These are phyloP conservation scores for Yponomeuta sedellus DNA, from an alignment of 2,888 invertebrate genomes.

Conservation along the genomic window DNA sequence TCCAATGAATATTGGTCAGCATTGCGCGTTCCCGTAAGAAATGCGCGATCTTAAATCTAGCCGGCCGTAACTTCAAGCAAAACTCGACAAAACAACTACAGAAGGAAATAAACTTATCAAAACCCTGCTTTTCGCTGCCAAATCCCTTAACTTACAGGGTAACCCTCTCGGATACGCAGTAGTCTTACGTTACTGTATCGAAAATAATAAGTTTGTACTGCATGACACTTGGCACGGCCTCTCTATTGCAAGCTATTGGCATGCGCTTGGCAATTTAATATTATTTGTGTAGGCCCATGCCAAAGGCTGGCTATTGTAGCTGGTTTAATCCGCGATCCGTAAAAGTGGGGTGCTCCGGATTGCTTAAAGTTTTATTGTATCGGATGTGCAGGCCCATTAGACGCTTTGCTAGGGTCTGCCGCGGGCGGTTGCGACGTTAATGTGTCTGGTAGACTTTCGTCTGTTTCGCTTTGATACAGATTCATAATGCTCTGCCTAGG, in stretches of 20 bases:
- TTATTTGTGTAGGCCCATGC: constrained; percentile 68
- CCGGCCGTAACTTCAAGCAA: neutral
- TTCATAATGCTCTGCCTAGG: no score
- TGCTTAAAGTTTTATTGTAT: constrained; percentile 16
- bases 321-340: constrained; percentile 53
- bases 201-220: constrained; percentile 16
- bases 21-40: neutral
- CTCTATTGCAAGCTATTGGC: constrained; percentile 55
- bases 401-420: neutral
- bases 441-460: neutral
- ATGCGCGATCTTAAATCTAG: neutral
- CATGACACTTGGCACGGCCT: constrained; percentile 17
- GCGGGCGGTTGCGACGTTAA: neutral
- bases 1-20: neutral
- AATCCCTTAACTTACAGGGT: constrained; percentile 5
- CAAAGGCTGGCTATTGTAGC: constrained; percentile 37
- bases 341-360: constrained; percentile 34
- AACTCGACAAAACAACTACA: neutral
- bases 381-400: constrained; percentile 17
- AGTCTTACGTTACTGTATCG: constrained; percentile 18
- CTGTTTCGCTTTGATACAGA: neutral
- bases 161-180: constrained; percentile 8
- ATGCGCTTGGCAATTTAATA: constrained; percentile 67
- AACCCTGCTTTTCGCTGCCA: constrained; percentile 12
- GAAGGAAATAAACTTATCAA: constrained; percentile 10